Percentiles rank a stretch among this genome's conserved stretches.
These are phyloP conservation scores for Siniperca obscura DNA, from an alignment of 2,797 vertebrate species.

Conservation along the genomic window DNA sequence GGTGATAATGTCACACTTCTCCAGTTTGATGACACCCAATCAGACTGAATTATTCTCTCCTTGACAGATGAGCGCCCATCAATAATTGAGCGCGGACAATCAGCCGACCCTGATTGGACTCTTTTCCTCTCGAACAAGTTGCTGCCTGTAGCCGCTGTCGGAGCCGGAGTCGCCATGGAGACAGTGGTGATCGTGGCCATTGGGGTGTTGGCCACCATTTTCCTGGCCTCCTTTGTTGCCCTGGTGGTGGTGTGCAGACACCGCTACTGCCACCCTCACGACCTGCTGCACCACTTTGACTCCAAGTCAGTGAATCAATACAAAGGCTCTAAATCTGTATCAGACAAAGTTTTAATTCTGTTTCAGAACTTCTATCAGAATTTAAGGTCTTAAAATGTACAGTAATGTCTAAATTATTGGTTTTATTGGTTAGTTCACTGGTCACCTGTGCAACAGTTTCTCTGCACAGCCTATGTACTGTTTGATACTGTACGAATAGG, in stretches of 20 bases:
- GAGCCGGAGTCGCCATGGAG: constrained; percentile 88
- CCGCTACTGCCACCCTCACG: constrained; percentile 92
- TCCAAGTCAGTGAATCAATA: constrained; percentile 89
- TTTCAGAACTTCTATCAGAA: background rate
- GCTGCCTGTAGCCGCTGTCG: constrained; percentile 44
- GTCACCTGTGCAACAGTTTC: background rate
- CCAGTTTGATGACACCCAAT: constrained; percentile 30
- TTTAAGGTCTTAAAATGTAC: background rate
- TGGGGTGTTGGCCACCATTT: constrained; percentile 95
- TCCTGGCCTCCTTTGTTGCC: constrained; percentile 94
- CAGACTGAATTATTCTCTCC: constrained; percentile 50
- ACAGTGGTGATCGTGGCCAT: constrained; percentile 98
- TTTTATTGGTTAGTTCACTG: background rate
- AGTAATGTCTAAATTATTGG: background rate
- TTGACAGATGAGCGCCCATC: constrained; percentile 76
- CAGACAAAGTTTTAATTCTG: background rate
- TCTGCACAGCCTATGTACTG: background rate
- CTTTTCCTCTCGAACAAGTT: constrained; percentile 28
- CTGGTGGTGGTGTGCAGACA: constrained; percentile 95
- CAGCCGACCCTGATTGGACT: constrained; percentile 62
- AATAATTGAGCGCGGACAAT: constrained; percentile 64
- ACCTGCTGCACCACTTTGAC: constrained; percentile 91
- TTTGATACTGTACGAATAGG: background rate
- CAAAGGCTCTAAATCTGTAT: background rate
- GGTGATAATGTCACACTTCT: constrained; percentile 16